A percentile compares a stretch with the other conserved stretches of the same genome.
Evolutionary conservation across 2,113 vertebrate species (phyloP).

Genomic region (Silurus glanis): DNA sequence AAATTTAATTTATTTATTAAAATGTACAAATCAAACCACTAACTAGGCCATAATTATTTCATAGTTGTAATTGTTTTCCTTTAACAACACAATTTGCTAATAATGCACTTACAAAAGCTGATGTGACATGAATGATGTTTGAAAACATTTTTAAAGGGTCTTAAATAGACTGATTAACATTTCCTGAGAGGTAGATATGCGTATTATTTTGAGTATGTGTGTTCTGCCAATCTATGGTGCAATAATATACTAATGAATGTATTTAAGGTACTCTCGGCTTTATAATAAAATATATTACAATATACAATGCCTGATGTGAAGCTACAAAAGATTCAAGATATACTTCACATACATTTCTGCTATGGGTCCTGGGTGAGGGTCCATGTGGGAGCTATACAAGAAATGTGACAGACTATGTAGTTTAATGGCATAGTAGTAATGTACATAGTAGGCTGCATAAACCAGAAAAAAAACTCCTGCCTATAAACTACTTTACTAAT

Average conservation of each 20-base stretch:
- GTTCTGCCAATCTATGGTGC: neutral
- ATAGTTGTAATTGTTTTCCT: neutral
- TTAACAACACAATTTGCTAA: neutral
- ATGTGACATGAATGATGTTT: neutral
- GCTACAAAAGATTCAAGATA: neutral
- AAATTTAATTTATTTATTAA: no score
- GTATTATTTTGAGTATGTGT: neutral
- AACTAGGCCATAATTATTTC: neutral
- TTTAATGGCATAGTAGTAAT: neutral
- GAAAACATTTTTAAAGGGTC: neutral
- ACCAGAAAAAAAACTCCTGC: neutral
- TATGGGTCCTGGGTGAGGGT: neutral
- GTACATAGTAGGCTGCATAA: neutral
- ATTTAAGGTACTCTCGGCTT: neutral
- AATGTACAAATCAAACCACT: no score
- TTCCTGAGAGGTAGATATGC: neutral
- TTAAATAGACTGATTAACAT: neutral
- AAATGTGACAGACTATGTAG: neutral
- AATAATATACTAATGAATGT: neutral
- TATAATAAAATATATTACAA: neutral
- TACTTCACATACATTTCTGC: neutral
- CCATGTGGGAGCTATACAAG: neutral
- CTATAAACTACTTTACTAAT: neutral
- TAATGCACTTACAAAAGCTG: neutral
- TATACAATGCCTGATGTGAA: neutral